Base-by-base conservation (phyloP, 2,797 vertebrate genomes). In the Gorsachius magnificus region DNA sequence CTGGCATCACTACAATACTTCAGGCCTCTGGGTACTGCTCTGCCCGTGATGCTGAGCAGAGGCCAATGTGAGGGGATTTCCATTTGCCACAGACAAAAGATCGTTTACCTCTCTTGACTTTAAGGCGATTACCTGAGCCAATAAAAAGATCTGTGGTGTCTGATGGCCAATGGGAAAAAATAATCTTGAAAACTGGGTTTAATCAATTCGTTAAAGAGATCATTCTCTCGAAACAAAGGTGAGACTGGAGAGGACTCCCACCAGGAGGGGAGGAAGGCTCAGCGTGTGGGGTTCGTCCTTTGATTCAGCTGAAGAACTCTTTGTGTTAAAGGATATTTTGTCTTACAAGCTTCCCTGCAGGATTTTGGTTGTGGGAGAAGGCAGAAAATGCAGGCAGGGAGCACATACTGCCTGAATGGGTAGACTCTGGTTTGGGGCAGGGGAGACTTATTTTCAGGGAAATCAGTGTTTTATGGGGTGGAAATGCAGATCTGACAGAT, bases 1-100 rank as follows among this genome's bases (percentile, higher is more conserved):
- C 54, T 91, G 75, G 31, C 43, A 6, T 75, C 50, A 11, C 14
- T 70, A 3, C 41, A 61, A 0, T 35, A 28, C 72, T 80, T 80
- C 60, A 91, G 82, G 36, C 33, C 50, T 36, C 78, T 89, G 53
- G 75, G 48, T 64, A 20, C 77, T 89, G 75, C 81, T 89, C 43
- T 92, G 86, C 90, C 70, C 0, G 0, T 71, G 46, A 18, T 80
- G 41, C 81, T 68, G 65, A 92, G 71, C 60, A 17, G 75, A 71
- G 71, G 43, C 60, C 48, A 29, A 0, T 20, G n/a, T n/a, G 56
- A 82, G 97, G 96, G 97, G 93, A 93, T 96, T 97, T 97, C 93
- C 92, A 76, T 64, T 82, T 87, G 70, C 91, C 77, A 56, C 76
- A 78, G 68, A 79, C 74, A 76, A 88, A 87, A 72, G 90, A 80